These are phyloP conservation scores for Caenorhabditis remanei DNA, from an alignment of 1,140 invertebrate genomes.

Conservation along the genomic window DNA sequence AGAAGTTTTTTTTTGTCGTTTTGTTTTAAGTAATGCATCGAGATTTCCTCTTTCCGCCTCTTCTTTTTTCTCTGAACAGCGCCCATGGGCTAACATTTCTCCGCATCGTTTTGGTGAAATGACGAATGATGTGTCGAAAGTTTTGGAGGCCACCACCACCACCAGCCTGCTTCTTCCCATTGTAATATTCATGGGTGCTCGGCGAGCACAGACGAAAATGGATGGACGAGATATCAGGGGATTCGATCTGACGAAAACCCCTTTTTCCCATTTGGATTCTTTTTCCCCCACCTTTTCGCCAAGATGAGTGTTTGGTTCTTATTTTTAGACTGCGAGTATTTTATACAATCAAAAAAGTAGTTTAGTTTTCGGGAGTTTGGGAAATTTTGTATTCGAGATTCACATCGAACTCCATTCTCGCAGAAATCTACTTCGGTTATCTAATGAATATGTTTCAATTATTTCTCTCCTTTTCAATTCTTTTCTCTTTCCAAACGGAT, in stretches of 20 bases:
- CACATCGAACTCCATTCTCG: too few species aligned
- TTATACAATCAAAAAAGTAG: not conserved
- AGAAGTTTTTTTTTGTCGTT: conserved; percentile 43
- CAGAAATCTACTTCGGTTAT: not conserved
- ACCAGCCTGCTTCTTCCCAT: not conserved
- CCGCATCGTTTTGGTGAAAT: conserved; percentile 54
- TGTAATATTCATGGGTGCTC: conserved; percentile 54
- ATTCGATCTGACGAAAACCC: conserved; percentile 45
- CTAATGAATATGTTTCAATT: not conserved
- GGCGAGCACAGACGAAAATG: conserved; percentile 43
- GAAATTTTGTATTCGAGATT: not conserved
- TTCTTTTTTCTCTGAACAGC: not conserved
- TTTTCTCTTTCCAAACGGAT: conserved; percentile 1
- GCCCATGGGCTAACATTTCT: not conserved
- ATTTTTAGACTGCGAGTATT: not conserved
- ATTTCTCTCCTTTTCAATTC: not conserved
- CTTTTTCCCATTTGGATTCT: conserved; percentile 41
- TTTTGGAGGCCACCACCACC: conserved; percentile 34
- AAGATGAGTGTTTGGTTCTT: not conserved
- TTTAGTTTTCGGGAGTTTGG: not conserved
- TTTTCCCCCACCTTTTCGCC: conserved; percentile 4
- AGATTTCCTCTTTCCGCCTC: conserved; percentile 2
- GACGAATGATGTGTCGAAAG: conserved; percentile 53
- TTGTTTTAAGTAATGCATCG: conserved; percentile 26
- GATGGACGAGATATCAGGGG: conserved; percentile 53